A percentile compares a stretch with the other conserved stretches of the same genome.
These are phyloP conservation scores for Miniopterus natalensis DNA, from an alignment of 2,113 vertebrate genomes.

Conservation along the genomic window DNA sequence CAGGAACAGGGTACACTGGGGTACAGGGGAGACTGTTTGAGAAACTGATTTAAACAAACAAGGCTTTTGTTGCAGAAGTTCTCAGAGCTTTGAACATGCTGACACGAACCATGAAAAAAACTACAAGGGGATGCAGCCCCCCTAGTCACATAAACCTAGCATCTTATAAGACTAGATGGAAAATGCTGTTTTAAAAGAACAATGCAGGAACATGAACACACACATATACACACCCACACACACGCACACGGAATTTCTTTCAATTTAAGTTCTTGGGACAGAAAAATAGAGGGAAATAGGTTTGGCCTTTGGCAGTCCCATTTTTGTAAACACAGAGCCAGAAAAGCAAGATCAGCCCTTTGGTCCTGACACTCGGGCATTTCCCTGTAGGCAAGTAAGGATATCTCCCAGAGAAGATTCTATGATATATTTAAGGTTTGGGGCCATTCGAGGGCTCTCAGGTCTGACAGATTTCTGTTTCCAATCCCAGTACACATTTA, in stretches of 20 bases:
- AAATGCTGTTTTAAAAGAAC: conserved; percentile 6
- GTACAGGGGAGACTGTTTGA: background rate
- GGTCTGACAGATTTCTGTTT: background rate
- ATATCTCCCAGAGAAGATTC: background rate
- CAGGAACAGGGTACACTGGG: background rate
- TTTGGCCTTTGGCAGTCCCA: background rate
- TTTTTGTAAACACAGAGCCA: background rate
- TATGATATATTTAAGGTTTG: conserved; percentile 11
- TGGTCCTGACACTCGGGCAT: background rate
- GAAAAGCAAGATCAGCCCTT: background rate
- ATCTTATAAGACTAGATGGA: background rate
- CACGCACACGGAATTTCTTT: background rate
- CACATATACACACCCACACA: background rate
- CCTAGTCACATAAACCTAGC: background rate
- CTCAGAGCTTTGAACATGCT: background rate
- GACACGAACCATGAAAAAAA: background rate
- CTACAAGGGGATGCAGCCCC: background rate
- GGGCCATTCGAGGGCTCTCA: conserved; percentile 50
- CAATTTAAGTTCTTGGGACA: background rate
- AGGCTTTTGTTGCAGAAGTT: background rate
- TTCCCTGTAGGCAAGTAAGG: background rate
- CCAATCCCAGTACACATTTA: background rate
- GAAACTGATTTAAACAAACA: background rate
- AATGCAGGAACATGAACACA: background rate
- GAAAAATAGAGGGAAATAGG: background rate